These are phyloP conservation scores for Megastigmus dorsalis DNA, from an alignment of 2,888 invertebrate species.

Conservation along the genomic window DNA sequence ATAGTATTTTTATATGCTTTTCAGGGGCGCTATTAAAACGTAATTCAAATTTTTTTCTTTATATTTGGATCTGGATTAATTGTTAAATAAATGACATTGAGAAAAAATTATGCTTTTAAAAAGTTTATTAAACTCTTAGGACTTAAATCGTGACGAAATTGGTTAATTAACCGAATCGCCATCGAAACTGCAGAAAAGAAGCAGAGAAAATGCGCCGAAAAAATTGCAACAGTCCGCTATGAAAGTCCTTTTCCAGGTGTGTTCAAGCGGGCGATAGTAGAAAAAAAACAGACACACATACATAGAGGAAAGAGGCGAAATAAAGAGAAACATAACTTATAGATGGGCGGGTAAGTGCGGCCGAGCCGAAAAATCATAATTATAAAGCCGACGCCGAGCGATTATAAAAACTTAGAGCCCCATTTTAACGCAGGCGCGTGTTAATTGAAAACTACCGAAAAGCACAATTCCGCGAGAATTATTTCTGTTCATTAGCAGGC, in stretches of 20 bases:
- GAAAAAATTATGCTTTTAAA: no score
- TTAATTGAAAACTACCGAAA: conserved; percentile 72
- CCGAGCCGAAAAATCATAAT: conserved; percentile 49
- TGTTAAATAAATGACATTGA: no score
- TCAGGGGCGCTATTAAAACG: no score
- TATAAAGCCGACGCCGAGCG: conserved; percentile 5
- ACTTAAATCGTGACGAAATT: no score
- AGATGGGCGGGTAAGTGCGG: background rate
- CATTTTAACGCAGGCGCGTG: conserved; percentile 59
- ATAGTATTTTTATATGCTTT: no score
- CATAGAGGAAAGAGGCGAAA: conserved; percentile 10
- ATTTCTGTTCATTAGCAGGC: conserved; percentile 73
- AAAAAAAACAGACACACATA: no score
- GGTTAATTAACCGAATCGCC: no score
- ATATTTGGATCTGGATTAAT: no score
- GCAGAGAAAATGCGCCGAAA: conserved; percentile 4
- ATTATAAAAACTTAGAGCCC: conserved; percentile 65
- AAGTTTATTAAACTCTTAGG: no score
- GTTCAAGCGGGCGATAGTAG: no score
- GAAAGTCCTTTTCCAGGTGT: background rate
- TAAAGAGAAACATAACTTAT: conserved; percentile 33
- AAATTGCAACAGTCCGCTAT: background rate
- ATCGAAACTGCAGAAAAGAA: no score
- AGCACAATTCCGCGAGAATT: conserved; percentile 71
- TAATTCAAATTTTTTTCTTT: no score